These are phyloP conservation scores for Trochalopteron elliotii DNA, from an alignment of 2,113 vertebrate genomes.

Conservation along the genomic window DNA sequence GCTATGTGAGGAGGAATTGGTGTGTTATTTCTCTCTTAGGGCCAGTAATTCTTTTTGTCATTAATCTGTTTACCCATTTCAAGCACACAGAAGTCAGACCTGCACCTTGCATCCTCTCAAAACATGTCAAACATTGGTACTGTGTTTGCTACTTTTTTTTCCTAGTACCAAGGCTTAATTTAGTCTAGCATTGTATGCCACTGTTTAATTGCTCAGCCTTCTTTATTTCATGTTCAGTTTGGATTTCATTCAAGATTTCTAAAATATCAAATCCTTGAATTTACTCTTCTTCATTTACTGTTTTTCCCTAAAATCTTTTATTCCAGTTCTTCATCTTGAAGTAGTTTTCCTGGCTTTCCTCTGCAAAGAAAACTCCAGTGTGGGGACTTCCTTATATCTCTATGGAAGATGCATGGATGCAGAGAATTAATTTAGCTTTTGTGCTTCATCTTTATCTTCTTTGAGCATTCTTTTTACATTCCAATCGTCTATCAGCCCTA, in stretches of 20 bases:
- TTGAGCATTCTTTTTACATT: slow-evolving; percentile 39
- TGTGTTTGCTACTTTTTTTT: not conserved
- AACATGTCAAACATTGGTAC: not conserved
- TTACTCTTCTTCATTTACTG: not conserved
- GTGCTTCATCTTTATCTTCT: slow-evolving; percentile 37
- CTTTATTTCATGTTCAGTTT: not conserved
- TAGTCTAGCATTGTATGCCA: not conserved
- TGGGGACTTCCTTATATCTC: not conserved
- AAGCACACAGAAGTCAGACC: not conserved
- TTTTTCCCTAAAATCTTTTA: not conserved
- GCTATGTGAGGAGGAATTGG: not conserved
- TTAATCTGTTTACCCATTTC: not conserved
- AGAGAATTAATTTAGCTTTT: not conserved
- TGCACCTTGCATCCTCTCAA: not conserved
- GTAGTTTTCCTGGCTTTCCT: not conserved
- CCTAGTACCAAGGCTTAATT: fast-evolving
- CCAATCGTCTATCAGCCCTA: slow-evolving; percentile 28
- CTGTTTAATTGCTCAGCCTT: not conserved
- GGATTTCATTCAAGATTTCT: not conserved
- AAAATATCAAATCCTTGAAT: not conserved
- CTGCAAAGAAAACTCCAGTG: not conserved
- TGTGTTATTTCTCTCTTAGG: not conserved
- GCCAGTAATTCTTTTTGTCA: not conserved
- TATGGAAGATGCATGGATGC: not conserved
- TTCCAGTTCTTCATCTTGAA: not conserved